phyloP scores from a whole-genome alignment of 2,797 vertebrate genomes.

The Cossypha caffra region DNA sequence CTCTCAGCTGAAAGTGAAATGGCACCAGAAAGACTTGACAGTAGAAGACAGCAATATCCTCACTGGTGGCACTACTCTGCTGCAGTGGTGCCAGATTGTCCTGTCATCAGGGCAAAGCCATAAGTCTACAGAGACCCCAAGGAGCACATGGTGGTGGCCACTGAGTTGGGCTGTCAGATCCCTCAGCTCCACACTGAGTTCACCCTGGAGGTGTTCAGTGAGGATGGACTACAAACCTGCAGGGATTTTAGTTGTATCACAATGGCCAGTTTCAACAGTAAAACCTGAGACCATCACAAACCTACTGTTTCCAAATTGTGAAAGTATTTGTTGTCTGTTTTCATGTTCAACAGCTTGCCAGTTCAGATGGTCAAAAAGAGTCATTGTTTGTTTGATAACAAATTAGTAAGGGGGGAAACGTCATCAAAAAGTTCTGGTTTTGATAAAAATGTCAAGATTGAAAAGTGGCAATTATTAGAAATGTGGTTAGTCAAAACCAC shows the following conservation, averaged over 20 bases:
- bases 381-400: neutral
- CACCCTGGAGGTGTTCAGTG: neutral
- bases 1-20: neutral
- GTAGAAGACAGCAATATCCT: neutral
- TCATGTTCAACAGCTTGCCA: neutral
- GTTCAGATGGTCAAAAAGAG: neutral
- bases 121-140: neutral
- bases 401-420: neutral
- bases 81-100: neutral
- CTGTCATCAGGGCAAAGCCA: neutral
- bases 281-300: neutral
- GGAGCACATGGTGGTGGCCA: accelerated
- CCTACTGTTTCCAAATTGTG: neutral
- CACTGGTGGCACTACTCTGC: neutral
- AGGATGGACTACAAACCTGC: neutral
- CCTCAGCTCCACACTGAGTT: neutral
- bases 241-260: neutral
- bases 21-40: neutral
- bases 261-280: neutral
- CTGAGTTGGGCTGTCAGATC: neutral
- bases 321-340: neutral
- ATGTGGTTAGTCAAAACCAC: neutral
- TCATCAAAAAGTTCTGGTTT: neutral
- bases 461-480: neutral
- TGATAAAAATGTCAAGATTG: neutral